Evolutionary conservation across 2,888 invertebrate genomes (phyloP), one percentile per base, ranked within the genome.

Genomic region (Carabus problematicus): DNA sequence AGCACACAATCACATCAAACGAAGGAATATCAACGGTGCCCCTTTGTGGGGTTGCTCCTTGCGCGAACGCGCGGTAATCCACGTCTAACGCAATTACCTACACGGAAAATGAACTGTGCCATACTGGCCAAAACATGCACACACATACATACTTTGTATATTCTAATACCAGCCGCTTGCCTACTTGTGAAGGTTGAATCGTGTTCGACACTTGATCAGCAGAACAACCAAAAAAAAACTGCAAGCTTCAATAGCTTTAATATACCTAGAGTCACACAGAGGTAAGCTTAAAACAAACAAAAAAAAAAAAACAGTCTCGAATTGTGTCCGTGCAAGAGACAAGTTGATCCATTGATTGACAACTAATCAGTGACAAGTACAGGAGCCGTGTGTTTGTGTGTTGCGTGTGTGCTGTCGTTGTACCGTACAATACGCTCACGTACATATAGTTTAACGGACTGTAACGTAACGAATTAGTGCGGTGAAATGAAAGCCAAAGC

Each of bases 131-230:
- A 18, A n/a, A 49, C 8, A n/a, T n/a, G n/a, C n/a, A n/a, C n/a
- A n/a, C n/a, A n/a, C 12, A 18, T 19, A 0, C 7, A 7, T 52
- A 80, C 80, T 77, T 8, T 61, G 61, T 61, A 43, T 40, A 41
- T 55, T 55, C 19, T 49, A 70, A 72, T 29, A 29, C 29, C 29
- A 3, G 29, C 29, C 29, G 29, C 29, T n/a, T n/a, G 29, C 3
- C 29, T 29, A 29, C 29, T 29, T 29, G 29, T 70, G 71, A 74
- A 77, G 77, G 77, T 77, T 76, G 74, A 72, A 72, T 72, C 77
- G 76, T 78, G 77, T 77, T 75, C 74, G 73, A 74, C 73, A 74
- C 84, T 84, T 85, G 85, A 85, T 85, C 84, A 29, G 6, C 29
- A 29, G 29, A 29, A 29, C 29, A 3, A 3, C 3, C 3, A 6